Evolutionary conservation across 1,140 invertebrate genomes (phyloP).

Genomic region (Papilio dardanus): DNA sequence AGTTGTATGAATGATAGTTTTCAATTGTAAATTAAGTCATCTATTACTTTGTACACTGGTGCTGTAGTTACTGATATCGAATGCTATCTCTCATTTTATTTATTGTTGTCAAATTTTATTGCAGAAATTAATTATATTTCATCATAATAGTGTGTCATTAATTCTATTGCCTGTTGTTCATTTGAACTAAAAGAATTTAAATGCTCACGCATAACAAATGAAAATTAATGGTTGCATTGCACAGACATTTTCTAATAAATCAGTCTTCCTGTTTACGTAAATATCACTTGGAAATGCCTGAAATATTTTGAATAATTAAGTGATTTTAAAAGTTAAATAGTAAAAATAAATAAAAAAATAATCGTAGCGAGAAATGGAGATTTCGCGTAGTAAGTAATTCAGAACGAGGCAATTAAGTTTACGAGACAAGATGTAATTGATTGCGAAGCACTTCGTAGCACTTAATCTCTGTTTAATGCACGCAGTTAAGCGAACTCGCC

Average conservation of each 20-base stretch:
- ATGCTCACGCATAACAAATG: too few species aligned
- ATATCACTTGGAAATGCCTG: too few species aligned
- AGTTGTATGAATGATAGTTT: neutral
- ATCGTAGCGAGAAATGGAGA: constrained; percentile 27
- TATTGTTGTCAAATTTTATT: neutral
- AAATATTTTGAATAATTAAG: too few species aligned
- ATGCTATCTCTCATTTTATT: neutral
- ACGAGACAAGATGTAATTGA: constrained; percentile 35
- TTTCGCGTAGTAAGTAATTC: constrained; percentile 30
- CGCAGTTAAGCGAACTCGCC: constrained; percentile 9
- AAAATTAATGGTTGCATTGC: too few species aligned
- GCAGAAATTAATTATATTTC: neutral
- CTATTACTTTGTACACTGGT: neutral
- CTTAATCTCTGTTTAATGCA: constrained; percentile 34
- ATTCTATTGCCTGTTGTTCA: neutral
- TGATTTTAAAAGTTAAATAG: neutral
- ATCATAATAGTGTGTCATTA: neutral
- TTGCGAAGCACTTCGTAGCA: constrained; percentile 32
- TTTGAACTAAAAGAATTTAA: neutral
- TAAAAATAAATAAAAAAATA: constrained; percentile 7
- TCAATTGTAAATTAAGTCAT: neutral
- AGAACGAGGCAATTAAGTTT: constrained; percentile 34
- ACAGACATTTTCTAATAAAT: too few species aligned
- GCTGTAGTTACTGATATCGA: too few species aligned
- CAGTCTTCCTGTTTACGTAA: too few species aligned